These are phyloP conservation scores for Tarsius wallacei DNA, from an alignment of 2,797 vertebrate genomes.

Conservation along the genomic window DNA sequence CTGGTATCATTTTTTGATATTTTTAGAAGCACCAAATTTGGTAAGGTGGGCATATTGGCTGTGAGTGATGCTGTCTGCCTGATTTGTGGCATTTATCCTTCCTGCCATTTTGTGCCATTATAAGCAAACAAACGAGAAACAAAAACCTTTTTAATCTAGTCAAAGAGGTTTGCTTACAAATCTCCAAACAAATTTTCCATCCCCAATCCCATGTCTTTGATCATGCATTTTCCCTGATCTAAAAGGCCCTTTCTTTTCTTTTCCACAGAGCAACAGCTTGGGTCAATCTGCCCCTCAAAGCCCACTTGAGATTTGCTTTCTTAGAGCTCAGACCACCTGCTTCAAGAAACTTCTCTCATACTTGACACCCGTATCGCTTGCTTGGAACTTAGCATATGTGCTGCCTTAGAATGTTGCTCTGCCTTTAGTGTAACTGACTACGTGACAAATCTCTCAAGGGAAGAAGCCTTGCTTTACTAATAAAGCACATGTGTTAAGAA, in stretches of 20 bases:
- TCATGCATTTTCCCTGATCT: neutral
- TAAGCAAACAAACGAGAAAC: neutral
- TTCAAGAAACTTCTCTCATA: neutral
- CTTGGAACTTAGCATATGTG: neutral
- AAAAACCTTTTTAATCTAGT: neutral
- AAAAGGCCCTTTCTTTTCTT: neutral
- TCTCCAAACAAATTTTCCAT: neutral
- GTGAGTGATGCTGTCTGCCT: neutral
- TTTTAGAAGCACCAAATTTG: neutral
- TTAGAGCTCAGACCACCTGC: neutral
- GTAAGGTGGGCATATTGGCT: neutral
- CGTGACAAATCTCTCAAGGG: neutral
- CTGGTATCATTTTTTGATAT: neutral
- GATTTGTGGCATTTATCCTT: neutral
- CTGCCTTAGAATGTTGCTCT: neutral
- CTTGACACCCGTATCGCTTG: neutral
- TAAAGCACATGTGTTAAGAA: neutral
- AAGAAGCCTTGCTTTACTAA: neutral
- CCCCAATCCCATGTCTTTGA: neutral
- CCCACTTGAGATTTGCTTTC: neutral
- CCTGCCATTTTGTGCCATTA: neutral
- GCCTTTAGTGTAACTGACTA: neutral
- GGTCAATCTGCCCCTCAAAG: neutral
- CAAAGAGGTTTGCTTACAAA: conserved; percentile 11
- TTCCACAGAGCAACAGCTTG: neutral